Evolutionary conservation across 2,113 vertebrate genomes (phyloP), one percentile per base, ranked within the genome.

Genomic region (Seriola rivoliana): DNA sequence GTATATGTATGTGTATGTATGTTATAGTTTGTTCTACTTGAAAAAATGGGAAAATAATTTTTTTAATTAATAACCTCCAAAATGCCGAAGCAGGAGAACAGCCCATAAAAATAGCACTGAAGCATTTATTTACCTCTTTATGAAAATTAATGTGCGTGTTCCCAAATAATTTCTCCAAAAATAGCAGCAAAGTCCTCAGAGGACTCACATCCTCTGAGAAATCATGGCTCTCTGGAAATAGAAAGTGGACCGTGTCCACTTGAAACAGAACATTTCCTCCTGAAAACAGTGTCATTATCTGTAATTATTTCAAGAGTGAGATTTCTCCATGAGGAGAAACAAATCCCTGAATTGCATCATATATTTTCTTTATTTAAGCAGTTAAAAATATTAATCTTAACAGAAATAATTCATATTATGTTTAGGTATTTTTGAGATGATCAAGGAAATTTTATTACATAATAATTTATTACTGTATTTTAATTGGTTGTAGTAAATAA

Each of bases 201-300:
- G 83, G 87, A 44, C 48, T 21, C 36, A 0, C 38, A 1, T 82
- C 90, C 85, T 85, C 44, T 68, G 88, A 80, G 88, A 74, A 78
- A 82, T 55, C 60, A 8, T 0, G 19, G 25, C 5, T 65, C 85
- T 78, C 44, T 75, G 78, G 71, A 78, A 81, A 84, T 64, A 69
- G 54, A 71, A 79, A 87, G 57, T 71, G 77, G 74, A 87, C 54
- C 81, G 4, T 62, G 83, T 81, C 59, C 72, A 52, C 63, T 67
- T 11, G 40, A 70, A 75, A 63, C 67, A 50, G 55, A 78, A 81
- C 76, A 60, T 85, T 76, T 79, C 46, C 70, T 71, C 57, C 52
- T 69, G 73, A 67, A 80, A 86, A 82, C 80, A 78, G 13, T 8
- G 19, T 42, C n/a, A 38, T 75, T 25, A 68, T 8, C 84, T 25